Percentiles rank a stretch among this genome's conserved stretches.
Evolutionary conservation across 92 coral and sea anemone species (phyloP).

Genomic region (Pocillopora meandrina): DNA sequence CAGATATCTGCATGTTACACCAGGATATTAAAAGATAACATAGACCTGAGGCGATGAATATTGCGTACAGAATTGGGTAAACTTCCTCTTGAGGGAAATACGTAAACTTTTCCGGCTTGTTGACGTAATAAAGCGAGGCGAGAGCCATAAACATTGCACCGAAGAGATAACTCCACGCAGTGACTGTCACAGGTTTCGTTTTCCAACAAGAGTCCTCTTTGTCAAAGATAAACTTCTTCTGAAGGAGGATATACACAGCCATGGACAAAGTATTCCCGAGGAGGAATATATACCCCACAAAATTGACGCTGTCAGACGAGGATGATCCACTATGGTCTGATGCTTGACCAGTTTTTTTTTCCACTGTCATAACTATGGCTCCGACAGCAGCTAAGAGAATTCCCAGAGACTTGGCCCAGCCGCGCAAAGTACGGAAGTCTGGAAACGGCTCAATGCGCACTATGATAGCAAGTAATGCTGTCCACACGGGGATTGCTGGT

Average conservation of each 20-base stretch:
- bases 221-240: constrained; percentile 74
- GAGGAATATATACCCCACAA: constrained; percentile 69
- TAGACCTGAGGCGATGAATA: constrained; percentile 73
- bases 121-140: constrained; percentile 72
- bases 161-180: constrained; percentile 84
- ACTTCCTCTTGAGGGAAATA: constrained; percentile 76
- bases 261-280: constrained; percentile 72
- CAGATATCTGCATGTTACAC: constrained; percentile 90
- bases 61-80: constrained; percentile 78
- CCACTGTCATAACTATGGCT: constrained; percentile 65
- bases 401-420: constrained; percentile 85
- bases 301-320: constrained; percentile 12
- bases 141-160: constrained; percentile 77
- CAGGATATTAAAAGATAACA: constrained; percentile 83
- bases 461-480: constrained; percentile 71
- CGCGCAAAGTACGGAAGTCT: constrained; percentile 57
- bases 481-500: constrained; percentile 89
- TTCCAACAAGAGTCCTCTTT: constrained; percentile 70
- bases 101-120: constrained; percentile 73
- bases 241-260: constrained; percentile 71
- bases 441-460: constrained; percentile 78
- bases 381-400: constrained; percentile 74
- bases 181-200: constrained; percentile 72
- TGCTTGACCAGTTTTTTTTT: constrained; percentile 37
- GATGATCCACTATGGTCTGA: constrained; percentile 24